Evolutionary conservation across 1,140 invertebrate species (phyloP).

Genomic region (Drosophila cardini): DNA sequence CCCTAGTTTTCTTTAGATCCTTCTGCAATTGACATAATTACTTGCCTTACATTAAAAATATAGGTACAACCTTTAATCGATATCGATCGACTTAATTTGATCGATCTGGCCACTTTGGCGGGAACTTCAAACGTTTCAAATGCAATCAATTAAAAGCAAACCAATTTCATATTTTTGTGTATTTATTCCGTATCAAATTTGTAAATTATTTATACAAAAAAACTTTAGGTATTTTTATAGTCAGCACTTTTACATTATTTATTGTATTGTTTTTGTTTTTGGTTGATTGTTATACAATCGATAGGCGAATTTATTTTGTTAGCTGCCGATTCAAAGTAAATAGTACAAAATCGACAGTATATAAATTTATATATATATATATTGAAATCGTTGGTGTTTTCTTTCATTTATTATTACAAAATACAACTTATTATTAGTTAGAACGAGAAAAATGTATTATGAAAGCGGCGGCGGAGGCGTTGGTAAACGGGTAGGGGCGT

Average conservation of each 20-base stretch:
- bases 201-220: conserved; percentile 74
- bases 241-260: conserved; percentile 55
- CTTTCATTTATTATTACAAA: conserved; percentile 69
- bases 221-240: conserved; percentile 54
- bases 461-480: conserved; percentile 42
- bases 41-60: no score
- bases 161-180: conserved; percentile 4
- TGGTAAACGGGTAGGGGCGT: conserved; percentile 9
- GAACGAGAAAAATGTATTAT: conserved; percentile 64
- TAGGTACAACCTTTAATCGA: no score
- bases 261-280: conserved; percentile 37
- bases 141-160: not conserved
- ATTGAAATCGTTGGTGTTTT: conserved; percentile 65
- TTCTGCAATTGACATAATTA: no score
- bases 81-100: no score
- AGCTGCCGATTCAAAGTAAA: conserved; percentile 30
- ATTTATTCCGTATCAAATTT: conserved; percentile 77
- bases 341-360: conserved; percentile 35
- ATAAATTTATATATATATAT: not conserved
- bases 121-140: not conserved
- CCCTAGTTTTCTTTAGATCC: no score
- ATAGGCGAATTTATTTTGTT: conserved; percentile 42
- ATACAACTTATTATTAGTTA: conserved; percentile 75
- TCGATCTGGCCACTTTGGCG: not conserved
- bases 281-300: conserved; percentile 63